Evolutionary conservation across 2,113 vertebrate species (phyloP).

Genomic region (Peromyscus leucopus): DNA sequence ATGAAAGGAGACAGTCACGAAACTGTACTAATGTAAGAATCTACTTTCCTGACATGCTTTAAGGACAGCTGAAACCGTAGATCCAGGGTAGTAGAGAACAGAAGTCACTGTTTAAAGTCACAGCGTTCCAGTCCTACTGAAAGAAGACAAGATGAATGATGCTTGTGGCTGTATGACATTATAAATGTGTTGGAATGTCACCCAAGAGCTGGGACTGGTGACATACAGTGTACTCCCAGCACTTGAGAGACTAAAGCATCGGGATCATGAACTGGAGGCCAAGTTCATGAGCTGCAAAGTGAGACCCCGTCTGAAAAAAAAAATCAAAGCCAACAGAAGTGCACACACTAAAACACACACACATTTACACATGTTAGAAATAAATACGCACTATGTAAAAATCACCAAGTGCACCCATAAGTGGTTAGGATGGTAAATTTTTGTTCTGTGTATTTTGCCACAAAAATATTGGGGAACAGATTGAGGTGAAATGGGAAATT

Average conservation of each 20-base stretch:
- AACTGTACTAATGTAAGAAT: not conserved
- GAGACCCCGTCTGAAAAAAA: not conserved
- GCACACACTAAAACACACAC: not conserved
- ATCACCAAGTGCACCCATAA: not conserved
- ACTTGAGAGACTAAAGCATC: not conserved
- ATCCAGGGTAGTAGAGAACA: not conserved
- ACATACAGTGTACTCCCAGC: not conserved
- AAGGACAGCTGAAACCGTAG: not conserved
- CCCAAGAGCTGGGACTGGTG: not conserved
- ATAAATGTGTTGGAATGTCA: not conserved
- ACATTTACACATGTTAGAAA: not conserved
- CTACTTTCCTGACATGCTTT: not conserved
- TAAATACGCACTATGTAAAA: not conserved
- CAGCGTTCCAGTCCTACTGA: not conserved
- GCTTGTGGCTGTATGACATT: not conserved
- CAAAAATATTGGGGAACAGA: not conserved
- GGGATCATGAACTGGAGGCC: not conserved
- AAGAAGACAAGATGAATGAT: not conserved
- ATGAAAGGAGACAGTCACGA: not conserved
- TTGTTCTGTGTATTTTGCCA: not conserved
- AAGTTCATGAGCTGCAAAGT: not conserved
- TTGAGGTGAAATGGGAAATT: not conserved
- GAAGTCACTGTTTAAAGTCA: not conserved
- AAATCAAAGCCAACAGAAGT: not conserved
- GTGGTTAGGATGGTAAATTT: not conserved